Conservation (phyloP, 2,797 vertebrate genomes). For the Molossus alvarezi region DNA sequence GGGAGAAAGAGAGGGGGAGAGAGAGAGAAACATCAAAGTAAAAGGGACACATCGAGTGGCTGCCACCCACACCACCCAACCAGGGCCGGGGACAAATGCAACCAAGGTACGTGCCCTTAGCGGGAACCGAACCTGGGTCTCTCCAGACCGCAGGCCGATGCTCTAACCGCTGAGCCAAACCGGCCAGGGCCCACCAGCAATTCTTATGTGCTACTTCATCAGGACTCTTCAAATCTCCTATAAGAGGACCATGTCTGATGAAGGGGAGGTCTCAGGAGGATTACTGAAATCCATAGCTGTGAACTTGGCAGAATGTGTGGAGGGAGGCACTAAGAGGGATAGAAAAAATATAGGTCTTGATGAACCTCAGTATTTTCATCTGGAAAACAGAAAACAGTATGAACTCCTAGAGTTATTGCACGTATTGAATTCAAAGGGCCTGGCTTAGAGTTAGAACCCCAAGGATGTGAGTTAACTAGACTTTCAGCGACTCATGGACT, state of each 20-base stretch:
- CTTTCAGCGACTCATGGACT: neutral
- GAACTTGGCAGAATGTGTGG: neutral
- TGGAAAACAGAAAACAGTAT: conserved; percentile 37
- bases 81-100: no score
- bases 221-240: neutral
- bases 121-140: no score
- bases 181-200: neutral
- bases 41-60: no score
- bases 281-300: neutral
- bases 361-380: neutral
- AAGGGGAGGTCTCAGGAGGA: no score
- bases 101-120: no score
- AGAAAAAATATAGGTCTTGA: neutral
- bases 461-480: neutral
- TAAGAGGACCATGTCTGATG: neutral
- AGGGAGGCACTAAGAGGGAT: fast-evolving
- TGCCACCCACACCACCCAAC: no score
- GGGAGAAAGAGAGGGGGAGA: no score
- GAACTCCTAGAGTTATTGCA: neutral
- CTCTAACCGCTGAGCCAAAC: no score
- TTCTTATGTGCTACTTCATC: neutral
- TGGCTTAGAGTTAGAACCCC: neutral
- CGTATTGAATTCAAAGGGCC: neutral
- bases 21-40: no score
- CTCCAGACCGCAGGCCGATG: no score